These are phyloP conservation scores for Luperina nickerlii DNA, from an alignment of 2,888 invertebrate genomes.

Conservation along the genomic window DNA sequence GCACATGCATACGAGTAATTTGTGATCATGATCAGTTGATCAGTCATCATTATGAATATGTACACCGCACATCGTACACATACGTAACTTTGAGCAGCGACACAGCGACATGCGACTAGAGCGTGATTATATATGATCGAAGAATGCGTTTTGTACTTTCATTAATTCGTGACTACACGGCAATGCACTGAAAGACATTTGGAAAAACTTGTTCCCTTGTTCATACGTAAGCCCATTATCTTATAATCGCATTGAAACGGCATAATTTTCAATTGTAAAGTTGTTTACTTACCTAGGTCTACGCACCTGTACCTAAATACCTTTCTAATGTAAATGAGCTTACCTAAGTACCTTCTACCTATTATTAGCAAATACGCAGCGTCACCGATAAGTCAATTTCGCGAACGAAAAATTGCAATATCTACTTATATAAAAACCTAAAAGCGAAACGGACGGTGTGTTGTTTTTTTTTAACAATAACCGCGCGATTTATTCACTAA, in stretches of 20 bases:
- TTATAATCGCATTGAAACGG: conserved; percentile 2
- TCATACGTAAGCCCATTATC: not conserved
- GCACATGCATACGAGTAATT: not conserved
- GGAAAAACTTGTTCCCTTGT: not conserved
- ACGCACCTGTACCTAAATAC: not conserved
- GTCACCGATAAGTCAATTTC: not conserved
- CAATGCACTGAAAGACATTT: not conserved
- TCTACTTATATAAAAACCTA: not conserved
- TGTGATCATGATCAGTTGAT: conserved; percentile 1
- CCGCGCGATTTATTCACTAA: no score
- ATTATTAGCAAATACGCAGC: not conserved
- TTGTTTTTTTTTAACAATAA: no score
- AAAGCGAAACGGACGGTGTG: no score
- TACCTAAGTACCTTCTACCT: not conserved
- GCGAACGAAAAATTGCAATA: not conserved
- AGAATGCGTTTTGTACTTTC: not conserved
- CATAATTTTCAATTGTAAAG: no score
- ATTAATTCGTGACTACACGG: not conserved
- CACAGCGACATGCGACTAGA: not conserved
- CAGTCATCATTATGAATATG: not conserved
- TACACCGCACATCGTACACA: not conserved
- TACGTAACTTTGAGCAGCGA: not conserved
- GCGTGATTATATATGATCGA: not conserved
- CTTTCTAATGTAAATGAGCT: not conserved
- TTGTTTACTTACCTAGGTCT: not conserved